These are phyloP conservation scores for Diabrotica balteata DNA, from an alignment of 2,888 invertebrate species.

Conservation along the genomic window DNA sequence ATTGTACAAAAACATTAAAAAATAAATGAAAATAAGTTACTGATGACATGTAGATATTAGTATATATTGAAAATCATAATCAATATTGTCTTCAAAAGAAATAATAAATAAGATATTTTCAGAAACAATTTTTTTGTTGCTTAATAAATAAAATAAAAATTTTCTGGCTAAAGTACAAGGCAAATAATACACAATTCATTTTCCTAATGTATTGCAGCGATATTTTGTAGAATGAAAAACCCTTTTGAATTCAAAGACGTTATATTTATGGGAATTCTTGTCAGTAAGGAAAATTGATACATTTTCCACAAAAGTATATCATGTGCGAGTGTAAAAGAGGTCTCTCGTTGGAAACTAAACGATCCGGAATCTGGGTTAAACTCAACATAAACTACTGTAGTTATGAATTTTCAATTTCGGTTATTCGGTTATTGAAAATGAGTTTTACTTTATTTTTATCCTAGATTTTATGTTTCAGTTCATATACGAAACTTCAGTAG, in stretches of 20 bases:
- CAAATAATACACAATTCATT: background rate
- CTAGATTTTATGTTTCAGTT: constrained; percentile 3
- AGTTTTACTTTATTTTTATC: constrained; percentile 11
- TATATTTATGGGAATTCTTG: constrained; percentile 4
- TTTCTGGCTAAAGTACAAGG: no score
- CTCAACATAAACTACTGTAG: constrained; percentile 25
- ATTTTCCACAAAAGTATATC: constrained; percentile 22
- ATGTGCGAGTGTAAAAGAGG: constrained; percentile 12
- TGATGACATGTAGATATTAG: no score
- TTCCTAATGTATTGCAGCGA: background rate
- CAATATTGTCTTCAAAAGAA: no score
- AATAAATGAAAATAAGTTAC: no score
- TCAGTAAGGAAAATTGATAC: constrained; percentile 13
- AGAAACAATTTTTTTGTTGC: no score
- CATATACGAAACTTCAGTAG: background rate
- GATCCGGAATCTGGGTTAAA: constrained; percentile 19
- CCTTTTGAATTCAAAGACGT: constrained; percentile 1
- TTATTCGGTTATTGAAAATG: constrained; percentile 24
- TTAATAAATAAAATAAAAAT: no score
- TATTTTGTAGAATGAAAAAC: background rate
- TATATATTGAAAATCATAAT: no score
- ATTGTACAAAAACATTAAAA: no score
- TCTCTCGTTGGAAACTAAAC: constrained; percentile 10
- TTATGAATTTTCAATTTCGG: constrained; percentile 26
- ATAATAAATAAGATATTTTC: no score